A percentile compares a stretch with the other conserved stretches of the same genome.
phyloP scores from a whole-genome alignment of 1,140 invertebrate species.

The Zaprionus ghesquierei region DNA sequence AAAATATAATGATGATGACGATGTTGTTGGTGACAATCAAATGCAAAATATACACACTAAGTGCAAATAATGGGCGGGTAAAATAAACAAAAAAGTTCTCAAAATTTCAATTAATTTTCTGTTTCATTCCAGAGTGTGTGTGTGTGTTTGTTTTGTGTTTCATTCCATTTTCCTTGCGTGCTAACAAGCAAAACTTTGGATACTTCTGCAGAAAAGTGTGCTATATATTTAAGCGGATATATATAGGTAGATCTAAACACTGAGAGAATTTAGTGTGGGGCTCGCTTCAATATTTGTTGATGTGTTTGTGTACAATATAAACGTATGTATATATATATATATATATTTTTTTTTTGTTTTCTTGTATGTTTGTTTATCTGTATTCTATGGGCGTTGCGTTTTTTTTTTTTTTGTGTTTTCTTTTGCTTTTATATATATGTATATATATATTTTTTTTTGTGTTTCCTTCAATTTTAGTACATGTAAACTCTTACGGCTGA shows the following conservation, averaged over 20 bases:
- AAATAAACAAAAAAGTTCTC: slow-evolving; percentile 30
- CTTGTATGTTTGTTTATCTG: slow-evolving; percentile 11
- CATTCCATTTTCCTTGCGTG: slow-evolving; percentile 46
- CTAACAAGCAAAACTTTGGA: slow-evolving; percentile 10
- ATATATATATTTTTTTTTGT: slow-evolving; percentile 10
- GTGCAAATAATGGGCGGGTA: not conserved
- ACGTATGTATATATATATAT: slow-evolving; percentile 3
- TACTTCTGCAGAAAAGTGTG: not conserved
- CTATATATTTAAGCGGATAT: not conserved
- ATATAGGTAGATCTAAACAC: not conserved
- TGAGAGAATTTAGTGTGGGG: slow-evolving; percentile 10
- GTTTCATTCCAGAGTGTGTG: not conserved
- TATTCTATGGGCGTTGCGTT: slow-evolving; percentile 10
- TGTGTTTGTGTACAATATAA: not conserved
- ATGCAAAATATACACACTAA: slow-evolving; percentile 50
- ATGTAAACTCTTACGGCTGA: slow-evolving; percentile 36
- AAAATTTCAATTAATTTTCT: not conserved
- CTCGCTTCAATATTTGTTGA: not conserved
- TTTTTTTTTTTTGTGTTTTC: slow-evolving; percentile 3
- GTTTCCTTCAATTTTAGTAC: slow-evolving; percentile 24
- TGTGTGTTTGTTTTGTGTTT: slow-evolving; percentile 6
- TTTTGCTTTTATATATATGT: not conserved
- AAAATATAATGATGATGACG: slow-evolving; percentile 20
- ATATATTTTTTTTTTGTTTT: not conserved
- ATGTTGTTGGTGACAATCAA: slow-evolving; percentile 36